Evolutionary conservation across 2,888 invertebrate genomes (phyloP).

Genomic region (Brachycybe producta): DNA sequence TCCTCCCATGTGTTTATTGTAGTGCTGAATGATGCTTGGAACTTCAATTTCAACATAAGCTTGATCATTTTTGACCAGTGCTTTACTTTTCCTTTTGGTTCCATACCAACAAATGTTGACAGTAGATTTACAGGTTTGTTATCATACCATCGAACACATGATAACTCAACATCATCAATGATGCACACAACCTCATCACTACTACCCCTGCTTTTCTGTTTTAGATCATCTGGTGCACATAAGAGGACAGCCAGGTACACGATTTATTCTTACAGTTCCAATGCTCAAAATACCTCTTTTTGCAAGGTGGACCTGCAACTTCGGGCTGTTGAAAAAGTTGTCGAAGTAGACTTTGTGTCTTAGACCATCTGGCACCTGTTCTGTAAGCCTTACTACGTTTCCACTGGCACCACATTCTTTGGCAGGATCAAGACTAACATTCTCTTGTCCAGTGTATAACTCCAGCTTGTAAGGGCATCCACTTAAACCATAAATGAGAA

Average conservation of each 20-base stretch:
- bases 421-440: too few species aligned
- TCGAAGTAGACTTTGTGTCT: conserved; percentile 11
- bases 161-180: not conserved
- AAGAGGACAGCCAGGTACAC: conserved; percentile 29
- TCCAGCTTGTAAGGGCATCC: conserved; percentile 29
- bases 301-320: conserved; percentile 3
- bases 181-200: not conserved
- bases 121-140: not conserved
- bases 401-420: conserved; percentile 10
- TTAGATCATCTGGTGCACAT: conserved; percentile 23
- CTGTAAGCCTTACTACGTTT: conserved; percentile 8
- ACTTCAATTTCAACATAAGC: not conserved
- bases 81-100: not conserved
- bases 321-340: conserved; percentile 5
- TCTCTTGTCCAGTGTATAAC: conserved; percentile 27
- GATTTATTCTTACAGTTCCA: conserved; percentile 28
- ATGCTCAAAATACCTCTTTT: conserved; percentile 27
- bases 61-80: not conserved
- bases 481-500: conserved; percentile 22
- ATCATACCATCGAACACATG: conserved; percentile 3
- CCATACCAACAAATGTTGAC: conserved; percentile 7
- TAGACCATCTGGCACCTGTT: not conserved
- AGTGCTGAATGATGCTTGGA: conserved; percentile 19
- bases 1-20: conserved; percentile 25
- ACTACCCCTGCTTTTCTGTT: conserved; percentile 23